Conservation (phyloP, 2,888 invertebrate species). For the Timema podura region DNA sequence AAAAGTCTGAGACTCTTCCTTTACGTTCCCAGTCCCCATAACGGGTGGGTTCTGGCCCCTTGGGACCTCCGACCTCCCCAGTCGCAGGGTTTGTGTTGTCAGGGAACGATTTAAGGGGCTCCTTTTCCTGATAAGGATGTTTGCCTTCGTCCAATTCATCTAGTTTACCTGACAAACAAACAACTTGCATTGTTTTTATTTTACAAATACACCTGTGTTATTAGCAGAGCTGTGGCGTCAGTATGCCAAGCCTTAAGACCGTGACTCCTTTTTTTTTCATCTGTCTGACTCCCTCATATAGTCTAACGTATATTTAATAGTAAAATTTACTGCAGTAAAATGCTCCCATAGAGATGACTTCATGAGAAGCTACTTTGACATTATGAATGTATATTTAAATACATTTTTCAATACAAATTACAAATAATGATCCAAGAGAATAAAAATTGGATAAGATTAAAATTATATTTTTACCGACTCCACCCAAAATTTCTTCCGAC, state of each 20-base stretch:
- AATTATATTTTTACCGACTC: too few relatives aligned
- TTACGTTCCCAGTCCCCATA: slow-evolving; percentile 99
- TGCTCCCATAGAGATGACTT: too few relatives aligned
- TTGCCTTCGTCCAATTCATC: slow-evolving; percentile 66
- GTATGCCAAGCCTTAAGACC: background rate
- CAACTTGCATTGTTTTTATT: too few relatives aligned
- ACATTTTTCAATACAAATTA: background rate
- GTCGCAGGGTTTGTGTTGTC: slow-evolving; percentile 85
- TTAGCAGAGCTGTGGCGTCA: background rate
- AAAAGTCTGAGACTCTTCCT: slow-evolving; percentile 94
- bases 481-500: too few relatives aligned
- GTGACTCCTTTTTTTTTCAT: background rate
- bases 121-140: slow-evolving; percentile 74
- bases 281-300: too few relatives aligned
- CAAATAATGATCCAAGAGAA: too few relatives aligned
- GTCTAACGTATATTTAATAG: background rate
- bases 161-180: slow-evolving; percentile 59
- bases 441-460: too few relatives aligned
- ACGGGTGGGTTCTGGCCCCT: slow-evolving; percentile 96
- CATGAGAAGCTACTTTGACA: too few relatives aligned
- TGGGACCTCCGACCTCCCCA: slow-evolving; percentile 92
- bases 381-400: background rate
- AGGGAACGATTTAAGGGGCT: slow-evolving; percentile 80
- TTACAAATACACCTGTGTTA: background rate
- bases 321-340: background rate